These are phyloP conservation scores for Mus spretus DNA, from an alignment of 2,797 vertebrate species.

Conservation along the genomic window DNA sequence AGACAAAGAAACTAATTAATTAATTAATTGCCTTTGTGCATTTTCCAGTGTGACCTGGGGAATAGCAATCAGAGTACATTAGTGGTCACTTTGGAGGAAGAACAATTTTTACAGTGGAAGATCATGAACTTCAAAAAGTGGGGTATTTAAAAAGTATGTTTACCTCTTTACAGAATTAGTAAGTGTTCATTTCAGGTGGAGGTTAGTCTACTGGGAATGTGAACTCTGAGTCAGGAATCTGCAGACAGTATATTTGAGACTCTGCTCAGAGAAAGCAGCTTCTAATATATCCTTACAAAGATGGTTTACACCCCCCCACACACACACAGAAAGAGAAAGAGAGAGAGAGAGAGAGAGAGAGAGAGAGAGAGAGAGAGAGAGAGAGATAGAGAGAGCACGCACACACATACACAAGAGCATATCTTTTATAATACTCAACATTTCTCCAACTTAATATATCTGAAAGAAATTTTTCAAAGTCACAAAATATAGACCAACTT, in stretches of 20 bases:
- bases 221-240: neutral
- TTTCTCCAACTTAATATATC: neutral
- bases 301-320: neutral
- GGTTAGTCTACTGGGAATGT: neutral
- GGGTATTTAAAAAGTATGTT: slow-evolving; percentile 24
- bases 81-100: slow-evolving; percentile 71
- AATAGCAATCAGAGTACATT: slow-evolving; percentile 63
- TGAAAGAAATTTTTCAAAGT: slow-evolving; percentile 53
- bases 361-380: neutral
- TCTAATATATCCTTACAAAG: neutral
- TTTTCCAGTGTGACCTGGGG: slow-evolving; percentile 59
- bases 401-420: neutral
- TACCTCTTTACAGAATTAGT: neutral
- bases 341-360: neutral
- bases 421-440: neutral
- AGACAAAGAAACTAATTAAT: slow-evolving; percentile 85
- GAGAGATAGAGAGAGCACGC: too few species aligned
- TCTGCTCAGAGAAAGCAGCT: neutral
- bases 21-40: slow-evolving; percentile 78
- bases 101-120: slow-evolving; percentile 72
- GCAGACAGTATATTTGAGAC: neutral
- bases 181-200: neutral
- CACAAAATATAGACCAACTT: neutral
- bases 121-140: neutral
- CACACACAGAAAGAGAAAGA: neutral